Evolutionary conservation across 2,797 vertebrate species (phyloP).

Genomic region (Gadopsis marmoratus): DNA sequence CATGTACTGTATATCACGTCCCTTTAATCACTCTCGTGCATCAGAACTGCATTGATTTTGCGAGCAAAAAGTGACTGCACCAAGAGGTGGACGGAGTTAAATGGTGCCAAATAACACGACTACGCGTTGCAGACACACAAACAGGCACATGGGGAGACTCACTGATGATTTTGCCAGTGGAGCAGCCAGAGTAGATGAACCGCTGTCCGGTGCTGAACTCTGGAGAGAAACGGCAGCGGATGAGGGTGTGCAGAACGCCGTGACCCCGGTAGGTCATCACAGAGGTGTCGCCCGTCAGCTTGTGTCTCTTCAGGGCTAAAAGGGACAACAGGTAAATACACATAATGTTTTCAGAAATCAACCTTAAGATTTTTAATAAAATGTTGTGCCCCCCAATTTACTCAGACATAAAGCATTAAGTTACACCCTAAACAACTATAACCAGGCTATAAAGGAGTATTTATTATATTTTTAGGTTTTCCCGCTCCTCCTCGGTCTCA

Average conservation of each 20-base stretch:
- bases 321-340: background rate
- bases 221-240: slow-evolving; percentile 93
- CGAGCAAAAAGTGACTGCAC: too few species aligned
- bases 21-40: background rate
- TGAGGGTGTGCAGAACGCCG: slow-evolving; percentile 93
- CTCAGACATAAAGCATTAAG: background rate
- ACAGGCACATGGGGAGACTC: slow-evolving; percentile 67
- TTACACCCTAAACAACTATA: background rate
- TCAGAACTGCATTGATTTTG: background rate
- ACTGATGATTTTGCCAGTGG: slow-evolving; percentile 92
- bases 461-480: background rate
- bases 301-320: slow-evolving; percentile 90
- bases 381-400: background rate
- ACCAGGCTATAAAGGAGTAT: background rate
- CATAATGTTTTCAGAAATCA: background rate
- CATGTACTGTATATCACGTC: background rate
- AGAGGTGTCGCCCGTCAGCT: slow-evolving; percentile 92
- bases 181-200: slow-evolving; percentile 94
- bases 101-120: background rate
- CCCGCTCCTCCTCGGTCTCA: background rate
- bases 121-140: too few species aligned
- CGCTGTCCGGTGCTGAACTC: slow-evolving; percentile 91
- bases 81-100: background rate
- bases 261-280: slow-evolving; percentile 96
- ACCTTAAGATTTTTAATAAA: background rate